phyloP scores from a whole-genome alignment of 2,113 vertebrate species.

The Capra hircus region DNA sequence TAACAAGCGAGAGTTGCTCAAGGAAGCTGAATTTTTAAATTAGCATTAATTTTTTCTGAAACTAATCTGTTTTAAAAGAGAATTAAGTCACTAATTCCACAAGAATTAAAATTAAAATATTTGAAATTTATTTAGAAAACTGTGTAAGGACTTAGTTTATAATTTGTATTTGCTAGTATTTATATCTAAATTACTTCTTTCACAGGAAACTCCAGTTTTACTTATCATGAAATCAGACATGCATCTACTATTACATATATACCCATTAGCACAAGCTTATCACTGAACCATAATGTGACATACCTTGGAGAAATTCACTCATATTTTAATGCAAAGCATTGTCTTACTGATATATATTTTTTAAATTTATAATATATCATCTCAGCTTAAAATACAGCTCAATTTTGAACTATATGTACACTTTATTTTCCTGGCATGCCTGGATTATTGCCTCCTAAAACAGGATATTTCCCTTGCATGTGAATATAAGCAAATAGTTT shows the following conservation, averaged over 20 bases:
- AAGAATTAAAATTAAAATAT: conserved; percentile 17
- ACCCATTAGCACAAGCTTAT: conserved; percentile 30
- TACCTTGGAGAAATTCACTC: not conserved
- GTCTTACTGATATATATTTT: conserved; percentile 27
- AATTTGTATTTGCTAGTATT: conserved; percentile 21
- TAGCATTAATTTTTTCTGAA: not conserved
- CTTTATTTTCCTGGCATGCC: not conserved
- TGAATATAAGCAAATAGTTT: not conserved
- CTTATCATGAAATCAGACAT: conserved; percentile 60
- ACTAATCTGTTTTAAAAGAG: not conserved
- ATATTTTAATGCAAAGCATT: not conserved
- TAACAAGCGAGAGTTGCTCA: not conserved
- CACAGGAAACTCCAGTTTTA: conserved; percentile 41
- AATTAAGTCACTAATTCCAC: not conserved
- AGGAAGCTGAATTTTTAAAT: not conserved
- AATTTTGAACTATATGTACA: not conserved
- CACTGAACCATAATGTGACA: conserved; percentile 23
- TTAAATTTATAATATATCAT: not conserved
- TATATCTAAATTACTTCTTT: conserved; percentile 39
- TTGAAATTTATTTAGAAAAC: not conserved
- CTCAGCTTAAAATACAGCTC: not conserved
- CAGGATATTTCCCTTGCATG: not conserved
- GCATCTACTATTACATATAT: conserved; percentile 23
- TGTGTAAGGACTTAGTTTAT: not conserved
- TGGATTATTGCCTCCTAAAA: not conserved